A percentile compares a stretch with the other conserved stretches of the same genome.
phyloP scores from a whole-genome alignment of 1,140 invertebrate genomes.

The Melitaea cinxia region DNA sequence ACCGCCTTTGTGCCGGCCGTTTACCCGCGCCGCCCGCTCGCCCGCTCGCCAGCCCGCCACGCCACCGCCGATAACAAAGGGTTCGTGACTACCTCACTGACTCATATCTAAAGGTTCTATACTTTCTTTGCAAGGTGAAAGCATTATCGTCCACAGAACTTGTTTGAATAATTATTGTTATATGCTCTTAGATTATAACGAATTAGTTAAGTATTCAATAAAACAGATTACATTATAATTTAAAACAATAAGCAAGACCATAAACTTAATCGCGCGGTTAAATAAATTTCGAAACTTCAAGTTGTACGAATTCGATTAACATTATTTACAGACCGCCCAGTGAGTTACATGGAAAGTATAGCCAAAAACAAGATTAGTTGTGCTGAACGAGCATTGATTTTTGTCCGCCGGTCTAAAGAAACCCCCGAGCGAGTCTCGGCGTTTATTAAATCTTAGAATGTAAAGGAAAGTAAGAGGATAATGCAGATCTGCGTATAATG shows the following conservation, averaged over 20 bases:
- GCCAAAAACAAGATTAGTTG: slow-evolving; percentile 47
- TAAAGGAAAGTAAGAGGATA: slow-evolving; percentile 58
- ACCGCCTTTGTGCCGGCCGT: slow-evolving; percentile 70
- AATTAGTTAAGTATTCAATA: background rate
- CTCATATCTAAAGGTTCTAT: slow-evolving; percentile 52
- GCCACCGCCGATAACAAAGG: slow-evolving; percentile 68
- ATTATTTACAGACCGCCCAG: slow-evolving; percentile 58
- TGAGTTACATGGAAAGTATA: slow-evolving; percentile 44
- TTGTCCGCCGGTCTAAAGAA: slow-evolving; percentile 40
- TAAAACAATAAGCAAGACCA: background rate
- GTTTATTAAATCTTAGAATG: slow-evolving; percentile 43
- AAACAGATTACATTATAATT: background rate
- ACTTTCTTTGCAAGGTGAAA: slow-evolving; percentile 48
- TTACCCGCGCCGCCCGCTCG: slow-evolving; percentile 54
- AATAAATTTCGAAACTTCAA: background rate
- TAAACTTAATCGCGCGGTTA: background rate
- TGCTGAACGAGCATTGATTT: slow-evolving; percentile 44
- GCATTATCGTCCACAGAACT: slow-evolving; percentile 35
- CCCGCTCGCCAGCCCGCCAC: slow-evolving; percentile 11
- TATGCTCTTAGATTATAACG: background rate
- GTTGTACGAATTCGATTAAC: slow-evolving; percentile 42
- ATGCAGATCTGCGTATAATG: slow-evolving; percentile 59
- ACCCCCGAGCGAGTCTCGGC: slow-evolving; percentile 25
- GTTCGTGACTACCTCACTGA: slow-evolving; percentile 64
- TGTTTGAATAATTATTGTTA: background rate